Percentiles rank a stretch among this genome's conserved stretches.
Evolutionary conservation across 1,140 invertebrate genomes (phyloP).

Genomic region (Eumaeus atala): DNA sequence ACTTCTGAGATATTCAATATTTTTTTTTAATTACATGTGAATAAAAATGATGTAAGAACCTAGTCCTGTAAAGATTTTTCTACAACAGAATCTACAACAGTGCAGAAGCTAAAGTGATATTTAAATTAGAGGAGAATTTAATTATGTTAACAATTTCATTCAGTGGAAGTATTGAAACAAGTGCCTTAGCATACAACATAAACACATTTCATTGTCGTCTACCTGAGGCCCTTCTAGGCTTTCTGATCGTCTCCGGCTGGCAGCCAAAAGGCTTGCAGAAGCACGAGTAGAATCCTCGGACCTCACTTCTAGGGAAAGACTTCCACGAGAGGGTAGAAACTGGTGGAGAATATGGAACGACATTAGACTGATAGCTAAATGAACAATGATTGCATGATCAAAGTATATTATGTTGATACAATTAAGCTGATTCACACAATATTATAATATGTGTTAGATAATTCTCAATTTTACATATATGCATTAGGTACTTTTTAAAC

Average conservation of each 20-base stretch:
- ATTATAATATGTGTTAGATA: no score
- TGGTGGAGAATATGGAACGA: slow-evolving; percentile 29
- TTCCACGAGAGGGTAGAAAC: slow-evolving; percentile 75
- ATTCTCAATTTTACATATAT: no score
- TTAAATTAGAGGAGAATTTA: neutral
- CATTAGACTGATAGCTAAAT: neutral
- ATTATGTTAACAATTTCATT: neutral
- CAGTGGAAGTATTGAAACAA: neutral
- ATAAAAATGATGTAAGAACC: neutral
- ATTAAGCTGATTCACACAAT: no score
- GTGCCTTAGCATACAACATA: slow-evolving; percentile 16
- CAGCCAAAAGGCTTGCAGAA: slow-evolving; percentile 63
- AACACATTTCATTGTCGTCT: slow-evolving; percentile 28
- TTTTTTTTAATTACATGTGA: slow-evolving; percentile 2
- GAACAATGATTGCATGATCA: no score
- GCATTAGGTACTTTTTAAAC: no score
- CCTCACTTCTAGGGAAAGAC: slow-evolving; percentile 77
- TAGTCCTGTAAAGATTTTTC: neutral
- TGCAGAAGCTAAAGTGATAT: neutral
- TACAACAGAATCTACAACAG: slow-evolving; percentile 7
- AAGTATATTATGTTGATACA: no score
- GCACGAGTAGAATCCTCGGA: slow-evolving; percentile 55
- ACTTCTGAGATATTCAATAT: no score
- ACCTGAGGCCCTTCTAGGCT: slow-evolving; percentile 76
- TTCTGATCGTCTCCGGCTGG: slow-evolving; percentile 75